A percentile compares a stretch with the other conserved stretches of the same genome.
Evolutionary conservation across 2,113 vertebrate species (phyloP).

Genomic region (Saguinus midas): DNA sequence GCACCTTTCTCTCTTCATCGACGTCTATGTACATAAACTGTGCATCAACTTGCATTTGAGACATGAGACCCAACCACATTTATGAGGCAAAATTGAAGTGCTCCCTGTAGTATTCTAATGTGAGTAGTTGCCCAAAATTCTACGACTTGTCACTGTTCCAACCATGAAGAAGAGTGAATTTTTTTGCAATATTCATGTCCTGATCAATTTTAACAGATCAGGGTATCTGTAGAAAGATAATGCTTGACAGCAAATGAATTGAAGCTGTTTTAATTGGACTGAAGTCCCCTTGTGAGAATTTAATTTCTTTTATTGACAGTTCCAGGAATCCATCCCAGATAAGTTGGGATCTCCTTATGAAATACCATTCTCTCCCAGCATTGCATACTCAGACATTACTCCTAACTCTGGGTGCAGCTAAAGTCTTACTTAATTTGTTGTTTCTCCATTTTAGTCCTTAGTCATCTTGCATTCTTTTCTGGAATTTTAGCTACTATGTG

Average conservation of each 20-base stretch:
- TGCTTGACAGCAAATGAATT: conserved; percentile 64
- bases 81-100: not conserved
- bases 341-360: conserved; percentile 46
- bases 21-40: not conserved
- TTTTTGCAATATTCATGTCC: conserved; percentile 66
- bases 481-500: not conserved
- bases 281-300: conserved; percentile 63
- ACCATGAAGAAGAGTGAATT: not conserved
- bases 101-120: not conserved
- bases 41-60: not conserved
- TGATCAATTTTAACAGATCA: conserved; percentile 71
- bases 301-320: conserved; percentile 61
- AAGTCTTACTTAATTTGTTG: not conserved
- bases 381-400: not conserved
- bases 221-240: conserved; percentile 65
- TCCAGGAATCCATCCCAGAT: conserved; percentile 59
- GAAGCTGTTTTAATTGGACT: conserved; percentile 71
- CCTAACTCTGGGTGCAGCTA: not conserved
- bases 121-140: not conserved
- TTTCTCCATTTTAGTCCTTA: not conserved
- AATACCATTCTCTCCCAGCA: conserved; percentile 9
- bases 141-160: not conserved
- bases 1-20: not conserved
- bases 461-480: not conserved
- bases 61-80: not conserved